These are phyloP conservation scores for Sylvia borin DNA, from an alignment of 2,797 vertebrate genomes.

Conservation along the genomic window DNA sequence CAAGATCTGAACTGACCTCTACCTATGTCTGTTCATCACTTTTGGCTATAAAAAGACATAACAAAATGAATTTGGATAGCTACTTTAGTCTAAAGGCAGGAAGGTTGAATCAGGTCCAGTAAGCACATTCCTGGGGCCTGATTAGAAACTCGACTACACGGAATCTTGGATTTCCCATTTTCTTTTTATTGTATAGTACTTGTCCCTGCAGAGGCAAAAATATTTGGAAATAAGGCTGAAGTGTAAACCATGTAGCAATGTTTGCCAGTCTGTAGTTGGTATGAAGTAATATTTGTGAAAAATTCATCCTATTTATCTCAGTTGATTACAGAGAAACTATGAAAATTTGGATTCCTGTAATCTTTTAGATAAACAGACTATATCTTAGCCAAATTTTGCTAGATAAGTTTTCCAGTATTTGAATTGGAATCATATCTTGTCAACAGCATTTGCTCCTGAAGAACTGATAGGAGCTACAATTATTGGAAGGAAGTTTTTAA, in stretches of 20 bases:
- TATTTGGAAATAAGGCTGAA: neutral
- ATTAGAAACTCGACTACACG: neutral
- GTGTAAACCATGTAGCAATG: neutral
- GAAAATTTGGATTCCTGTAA: neutral
- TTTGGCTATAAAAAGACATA: neutral
- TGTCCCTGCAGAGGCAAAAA: neutral
- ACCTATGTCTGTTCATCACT: neutral
- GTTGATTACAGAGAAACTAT: neutral
- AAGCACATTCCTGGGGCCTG: neutral
- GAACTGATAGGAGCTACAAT: neutral
- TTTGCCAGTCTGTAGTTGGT: neutral
- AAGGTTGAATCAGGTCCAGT: neutral
- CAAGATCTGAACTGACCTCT: neutral
- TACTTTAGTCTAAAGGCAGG: neutral
- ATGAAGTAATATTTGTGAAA: neutral
- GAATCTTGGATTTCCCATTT: neutral
- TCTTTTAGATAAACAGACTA: neutral
- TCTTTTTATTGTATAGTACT: neutral
- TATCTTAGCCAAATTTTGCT: neutral
- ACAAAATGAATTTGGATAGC: neutral
- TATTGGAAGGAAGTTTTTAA: neutral
- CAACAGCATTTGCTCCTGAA: neutral
- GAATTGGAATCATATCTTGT: neutral
- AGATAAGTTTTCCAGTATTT: neutral
- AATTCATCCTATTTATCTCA: neutral